Evolutionary conservation across 2,113 vertebrate species (phyloP).

Genomic region (Calidris pugnax): DNA sequence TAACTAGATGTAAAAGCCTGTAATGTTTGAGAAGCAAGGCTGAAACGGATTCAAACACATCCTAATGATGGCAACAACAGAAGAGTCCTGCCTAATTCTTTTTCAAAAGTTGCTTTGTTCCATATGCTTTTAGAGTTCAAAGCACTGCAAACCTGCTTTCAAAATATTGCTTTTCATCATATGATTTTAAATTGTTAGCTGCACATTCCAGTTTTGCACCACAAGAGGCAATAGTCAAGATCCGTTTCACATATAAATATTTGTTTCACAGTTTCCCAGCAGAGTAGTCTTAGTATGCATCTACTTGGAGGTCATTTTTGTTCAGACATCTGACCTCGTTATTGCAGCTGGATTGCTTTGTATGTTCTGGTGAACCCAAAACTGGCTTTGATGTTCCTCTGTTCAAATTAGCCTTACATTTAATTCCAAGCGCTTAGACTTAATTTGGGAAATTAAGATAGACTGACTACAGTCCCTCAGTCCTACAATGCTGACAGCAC

Average conservation of each 20-base stretch:
- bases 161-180: not conserved
- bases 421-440: not conserved
- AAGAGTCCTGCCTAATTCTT: not conserved
- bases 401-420: not conserved
- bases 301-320: not conserved
- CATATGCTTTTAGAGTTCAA: not conserved
- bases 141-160: not conserved
- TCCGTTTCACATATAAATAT: not conserved
- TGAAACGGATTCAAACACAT: not conserved
- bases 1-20: not conserved
- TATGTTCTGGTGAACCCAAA: not conserved
- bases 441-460: not conserved
- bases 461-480: not conserved
- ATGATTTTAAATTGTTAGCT: not conserved
- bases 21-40: not conserved
- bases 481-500: not conserved
- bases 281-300: not conserved
- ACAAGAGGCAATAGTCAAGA: not conserved
- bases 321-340: not conserved
- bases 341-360: not conserved
- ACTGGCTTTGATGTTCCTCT: not conserved
- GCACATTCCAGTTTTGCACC: not conserved
- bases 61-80: not conserved
- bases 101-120: not conserved
- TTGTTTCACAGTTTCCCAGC: not conserved